Evolutionary conservation across 2,888 invertebrate species (phyloP).

Genomic region (Acronicta alni): DNA sequence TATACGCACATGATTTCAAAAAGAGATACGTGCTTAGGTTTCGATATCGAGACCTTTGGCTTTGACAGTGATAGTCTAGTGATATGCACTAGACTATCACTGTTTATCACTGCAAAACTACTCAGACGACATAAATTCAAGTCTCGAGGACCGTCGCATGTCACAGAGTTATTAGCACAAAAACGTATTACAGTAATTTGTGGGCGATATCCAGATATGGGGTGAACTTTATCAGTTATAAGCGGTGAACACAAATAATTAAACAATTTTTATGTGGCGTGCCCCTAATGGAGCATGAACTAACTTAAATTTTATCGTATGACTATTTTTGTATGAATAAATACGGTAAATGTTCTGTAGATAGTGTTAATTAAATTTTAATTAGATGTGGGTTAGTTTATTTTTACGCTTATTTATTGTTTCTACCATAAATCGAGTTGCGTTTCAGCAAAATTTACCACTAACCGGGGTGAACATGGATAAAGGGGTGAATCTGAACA

Average conservation of each 20-base stretch:
- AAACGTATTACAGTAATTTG: constrained; percentile 82
- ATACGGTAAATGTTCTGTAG: constrained; percentile 24
- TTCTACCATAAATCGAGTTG: no score
- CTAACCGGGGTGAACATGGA: no score
- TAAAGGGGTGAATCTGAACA: no score
- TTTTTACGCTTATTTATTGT: constrained; percentile 6
- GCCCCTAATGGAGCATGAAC: constrained; percentile 58
- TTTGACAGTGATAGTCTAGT: no score
- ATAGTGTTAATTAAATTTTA: constrained; percentile 28
- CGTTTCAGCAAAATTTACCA: no score
- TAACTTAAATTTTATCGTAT: constrained; percentile 53
- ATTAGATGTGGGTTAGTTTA: constrained; percentile 17
- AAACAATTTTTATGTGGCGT: constrained; percentile 70
- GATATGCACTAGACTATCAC: no score
- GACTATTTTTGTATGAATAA: constrained; percentile 24
- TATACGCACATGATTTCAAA: no score
- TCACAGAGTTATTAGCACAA: constrained; percentile 72
- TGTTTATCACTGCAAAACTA: constrained; percentile 12
- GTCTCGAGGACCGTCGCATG: constrained; percentile 66
- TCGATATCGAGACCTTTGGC: no score
- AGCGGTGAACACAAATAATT: constrained; percentile 65
- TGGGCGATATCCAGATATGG: constrained; percentile 75
- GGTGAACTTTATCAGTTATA: constrained; percentile 72
- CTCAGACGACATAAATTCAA: constrained; percentile 39
- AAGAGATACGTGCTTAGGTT: no score